These are phyloP conservation scores for Corythaeola cristata DNA, from an alignment of 2,113 vertebrate genomes.

Conservation along the genomic window DNA sequence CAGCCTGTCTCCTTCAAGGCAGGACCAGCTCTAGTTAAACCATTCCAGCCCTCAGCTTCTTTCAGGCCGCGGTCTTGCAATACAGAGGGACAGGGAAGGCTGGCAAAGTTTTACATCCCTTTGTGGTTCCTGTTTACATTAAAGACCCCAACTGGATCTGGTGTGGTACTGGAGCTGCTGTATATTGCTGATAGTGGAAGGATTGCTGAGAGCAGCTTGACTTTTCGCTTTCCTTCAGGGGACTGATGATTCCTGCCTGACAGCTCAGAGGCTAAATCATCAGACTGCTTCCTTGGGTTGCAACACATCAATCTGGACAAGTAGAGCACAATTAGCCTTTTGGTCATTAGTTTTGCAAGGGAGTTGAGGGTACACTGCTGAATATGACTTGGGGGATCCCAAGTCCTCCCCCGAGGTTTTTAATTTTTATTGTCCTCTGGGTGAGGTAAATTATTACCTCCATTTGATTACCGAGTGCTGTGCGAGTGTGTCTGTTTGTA, in stretches of 20 bases:
- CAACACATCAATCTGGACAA: background rate
- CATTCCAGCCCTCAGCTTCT: background rate
- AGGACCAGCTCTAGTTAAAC: background rate
- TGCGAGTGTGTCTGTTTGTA: background rate
- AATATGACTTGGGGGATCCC: background rate
- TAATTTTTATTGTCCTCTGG: background rate
- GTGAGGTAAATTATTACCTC: background rate
- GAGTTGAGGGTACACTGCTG: background rate
- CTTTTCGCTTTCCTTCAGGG: background rate
- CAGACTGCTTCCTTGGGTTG: background rate
- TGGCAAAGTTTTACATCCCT: background rate
- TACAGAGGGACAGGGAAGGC: background rate
- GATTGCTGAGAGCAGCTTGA: background rate
- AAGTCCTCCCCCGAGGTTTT: background rate
- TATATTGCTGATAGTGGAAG: background rate
- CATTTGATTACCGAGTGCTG: background rate
- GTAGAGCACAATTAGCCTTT: background rate
- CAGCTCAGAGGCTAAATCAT: background rate
- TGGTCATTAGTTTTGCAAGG: background rate
- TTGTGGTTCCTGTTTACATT: background rate
- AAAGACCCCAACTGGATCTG: background rate
- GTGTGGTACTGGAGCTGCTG: background rate
- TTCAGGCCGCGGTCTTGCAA: background rate
- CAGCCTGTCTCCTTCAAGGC: background rate
- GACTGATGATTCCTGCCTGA: background rate